phyloP scores from a whole-genome alignment of 1,140 invertebrate species.

The Drosophila asahinai region DNA sequence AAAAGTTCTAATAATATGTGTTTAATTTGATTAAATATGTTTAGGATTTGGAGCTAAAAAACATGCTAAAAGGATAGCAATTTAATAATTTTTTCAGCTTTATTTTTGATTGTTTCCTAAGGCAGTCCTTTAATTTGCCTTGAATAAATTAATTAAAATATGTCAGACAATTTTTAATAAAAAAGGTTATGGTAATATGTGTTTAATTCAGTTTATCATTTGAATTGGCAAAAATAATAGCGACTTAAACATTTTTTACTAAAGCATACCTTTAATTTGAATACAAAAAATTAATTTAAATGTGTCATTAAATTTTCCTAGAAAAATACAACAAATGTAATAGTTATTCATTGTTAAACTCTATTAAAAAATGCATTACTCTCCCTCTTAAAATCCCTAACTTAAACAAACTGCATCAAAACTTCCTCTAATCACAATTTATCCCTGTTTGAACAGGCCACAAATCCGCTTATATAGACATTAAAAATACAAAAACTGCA shows the following conservation, averaged over 20 bases:
- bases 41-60: not conserved
- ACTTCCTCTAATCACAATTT: slow-evolving; percentile 1
- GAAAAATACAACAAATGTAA: no score
- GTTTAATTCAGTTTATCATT: no score
- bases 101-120: not conserved
- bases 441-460: not conserved
- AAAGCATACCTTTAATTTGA: no score
- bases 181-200: not conserved
- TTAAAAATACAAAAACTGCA: slow-evolving; percentile 23
- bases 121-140: not conserved
- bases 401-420: not conserved
- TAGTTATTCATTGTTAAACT: not conserved
- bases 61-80: not conserved
- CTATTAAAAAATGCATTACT: not conserved
- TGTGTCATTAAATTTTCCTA: no score
- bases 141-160: not conserved
- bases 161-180: not conserved
- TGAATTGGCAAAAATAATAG: no score
- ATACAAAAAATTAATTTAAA: no score
- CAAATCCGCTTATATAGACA: slow-evolving; percentile 11
- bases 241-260: no score
- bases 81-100: not conserved
- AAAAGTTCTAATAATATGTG: not conserved
- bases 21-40: slow-evolving; percentile 4
- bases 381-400: no score